Percentiles rank a stretch among this genome's conserved stretches.
Conservation (phyloP, 2,113 vertebrate genomes). For the Halichoeres trimaculatus region DNA sequence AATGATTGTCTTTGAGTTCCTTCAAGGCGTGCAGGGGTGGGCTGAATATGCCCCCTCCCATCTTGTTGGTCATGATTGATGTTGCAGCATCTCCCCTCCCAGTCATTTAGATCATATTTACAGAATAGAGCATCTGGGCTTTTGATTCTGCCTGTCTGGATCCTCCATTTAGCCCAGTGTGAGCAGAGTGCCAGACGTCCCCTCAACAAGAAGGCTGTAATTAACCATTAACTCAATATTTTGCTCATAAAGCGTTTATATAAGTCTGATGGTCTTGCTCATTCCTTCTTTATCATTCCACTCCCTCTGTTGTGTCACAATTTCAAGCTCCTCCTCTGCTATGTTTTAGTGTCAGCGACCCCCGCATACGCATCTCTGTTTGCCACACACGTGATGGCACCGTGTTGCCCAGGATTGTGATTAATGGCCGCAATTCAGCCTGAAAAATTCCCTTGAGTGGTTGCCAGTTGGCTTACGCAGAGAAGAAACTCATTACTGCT, state of each 20-base stretch:
- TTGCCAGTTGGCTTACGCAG: slow-evolving; percentile 87
- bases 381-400: slow-evolving; percentile 81
- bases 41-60: slow-evolving; percentile 31
- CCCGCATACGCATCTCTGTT: slow-evolving; percentile 62
- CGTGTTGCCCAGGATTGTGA: slow-evolving; percentile 87
- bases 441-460: slow-evolving; percentile 87
- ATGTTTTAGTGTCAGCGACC: slow-evolving; percentile 37
- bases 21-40: slow-evolving; percentile 4
- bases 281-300: slow-evolving; percentile 27
- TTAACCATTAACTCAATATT: slow-evolving; percentile 11
- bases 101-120: slow-evolving; percentile 63
- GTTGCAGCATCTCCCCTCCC: slow-evolving; percentile 25
- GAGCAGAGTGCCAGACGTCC: slow-evolving; percentile 4
- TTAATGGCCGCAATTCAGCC: slow-evolving; percentile 89
- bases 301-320: slow-evolving; percentile 36
- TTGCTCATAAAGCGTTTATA: slow-evolving; percentile 23
- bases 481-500: slow-evolving; percentile 88
- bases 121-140: slow-evolving; percentile 55
- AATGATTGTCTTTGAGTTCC: neutral
- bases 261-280: slow-evolving; percentile 4
- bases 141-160: slow-evolving; percentile 44
- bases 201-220: slow-evolving; percentile 7
- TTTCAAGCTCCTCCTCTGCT: slow-evolving; percentile 42
- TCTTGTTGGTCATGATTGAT: slow-evolving; percentile 62
- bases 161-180: slow-evolving; percentile 42